Conservation (phyloP, 2,888 invertebrate species). For the Rhingia campestris region DNA sequence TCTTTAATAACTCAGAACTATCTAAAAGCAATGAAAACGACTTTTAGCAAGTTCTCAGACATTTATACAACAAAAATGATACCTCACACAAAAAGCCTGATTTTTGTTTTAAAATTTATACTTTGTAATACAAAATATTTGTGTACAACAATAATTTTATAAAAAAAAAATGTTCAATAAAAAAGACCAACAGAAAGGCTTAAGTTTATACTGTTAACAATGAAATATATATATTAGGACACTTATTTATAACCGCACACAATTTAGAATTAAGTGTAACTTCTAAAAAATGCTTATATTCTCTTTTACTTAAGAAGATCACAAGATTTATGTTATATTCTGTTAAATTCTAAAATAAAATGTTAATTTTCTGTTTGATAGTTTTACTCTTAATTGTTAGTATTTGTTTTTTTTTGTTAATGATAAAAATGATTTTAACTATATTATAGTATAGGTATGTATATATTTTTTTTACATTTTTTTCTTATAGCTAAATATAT, state of each 20-base stretch:
- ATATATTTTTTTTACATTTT: conserved; percentile 48
- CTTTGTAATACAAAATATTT: neutral
- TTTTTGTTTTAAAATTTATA: neutral
- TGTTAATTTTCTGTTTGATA: conserved; percentile 61
- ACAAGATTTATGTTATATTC: conserved; percentile 62
- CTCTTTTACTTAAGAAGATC: conserved; percentile 65
- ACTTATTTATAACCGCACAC: conserved; percentile 58
- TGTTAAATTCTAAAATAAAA: conserved; percentile 61
- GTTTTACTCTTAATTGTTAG: conserved; percentile 52
- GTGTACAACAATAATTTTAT: conserved; percentile 2
- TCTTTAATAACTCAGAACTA: conserved; percentile 44
- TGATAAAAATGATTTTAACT: conserved; percentile 61
- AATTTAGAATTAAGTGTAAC: conserved; percentile 42
- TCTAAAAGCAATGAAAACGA: conserved; percentile 36
- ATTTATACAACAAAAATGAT: neutral
- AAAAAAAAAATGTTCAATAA: conserved; percentile 2
- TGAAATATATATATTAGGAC: conserved; percentile 67
- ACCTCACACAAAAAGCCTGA: conserved; percentile 11
- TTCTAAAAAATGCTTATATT: conserved; percentile 11
- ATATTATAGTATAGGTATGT: conserved; percentile 53
- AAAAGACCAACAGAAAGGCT: neutral
- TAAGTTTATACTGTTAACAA: conserved; percentile 44
- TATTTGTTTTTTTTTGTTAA: conserved; percentile 38
- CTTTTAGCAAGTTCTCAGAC: conserved; percentile 11
- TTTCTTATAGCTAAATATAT: conserved; percentile 65